A percentile compares a stretch with the other conserved stretches of the same genome.
These are phyloP conservation scores for Porphyrio hochstetteri DNA, from an alignment of 2,113 vertebrate species.

Conservation along the genomic window DNA sequence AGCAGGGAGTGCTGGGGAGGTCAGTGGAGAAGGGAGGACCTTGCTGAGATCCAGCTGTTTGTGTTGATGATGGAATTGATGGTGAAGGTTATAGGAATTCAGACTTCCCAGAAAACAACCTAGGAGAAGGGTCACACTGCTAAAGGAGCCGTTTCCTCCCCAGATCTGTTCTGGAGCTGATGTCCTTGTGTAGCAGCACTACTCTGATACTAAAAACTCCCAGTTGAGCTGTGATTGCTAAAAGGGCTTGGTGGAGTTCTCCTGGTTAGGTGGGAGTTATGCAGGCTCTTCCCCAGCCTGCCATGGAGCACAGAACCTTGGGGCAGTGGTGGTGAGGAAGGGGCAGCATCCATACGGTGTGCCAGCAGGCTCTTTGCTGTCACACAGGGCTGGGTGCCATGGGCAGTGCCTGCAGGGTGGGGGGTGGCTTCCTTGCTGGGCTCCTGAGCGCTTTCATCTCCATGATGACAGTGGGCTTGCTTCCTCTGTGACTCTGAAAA, in stretches of 20 bases:
- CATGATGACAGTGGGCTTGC: background rate
- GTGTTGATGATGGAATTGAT: background rate
- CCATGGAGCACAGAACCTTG: rapidly evolving
- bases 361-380: background rate
- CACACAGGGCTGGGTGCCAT: rapidly evolving
- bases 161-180: background rate
- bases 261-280: background rate
- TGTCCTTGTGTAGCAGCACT: background rate
- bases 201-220: too few relatives aligned
- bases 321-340: background rate
- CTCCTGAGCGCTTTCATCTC: background rate
- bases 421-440: background rate
- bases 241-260: background rate
- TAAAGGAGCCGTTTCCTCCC: background rate
- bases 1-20: background rate
- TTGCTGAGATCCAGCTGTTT: background rate
- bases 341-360: background rate
- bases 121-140: background rate
- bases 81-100: background rate
- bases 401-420: too few relatives aligned
- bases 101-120: background rate
- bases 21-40: background rate
- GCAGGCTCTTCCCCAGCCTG: background rate
- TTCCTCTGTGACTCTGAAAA: background rate
- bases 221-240: background rate